Evolutionary conservation across 1,140 invertebrate genomes (phyloP).

Genomic region (Arctopsyche grandis): DNA sequence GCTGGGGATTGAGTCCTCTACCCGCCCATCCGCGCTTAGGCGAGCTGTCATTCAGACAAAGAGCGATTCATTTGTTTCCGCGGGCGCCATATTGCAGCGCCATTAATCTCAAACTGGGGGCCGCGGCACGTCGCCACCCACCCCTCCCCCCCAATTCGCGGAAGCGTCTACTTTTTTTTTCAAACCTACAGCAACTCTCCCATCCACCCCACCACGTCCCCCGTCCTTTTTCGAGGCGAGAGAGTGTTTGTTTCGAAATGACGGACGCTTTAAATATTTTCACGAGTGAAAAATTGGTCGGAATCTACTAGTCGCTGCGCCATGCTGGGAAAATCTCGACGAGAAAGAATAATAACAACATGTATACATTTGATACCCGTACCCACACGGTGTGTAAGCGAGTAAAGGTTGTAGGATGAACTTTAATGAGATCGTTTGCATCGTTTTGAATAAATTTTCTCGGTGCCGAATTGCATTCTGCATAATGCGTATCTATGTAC

Average conservation of each 20-base stretch:
- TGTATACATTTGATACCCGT: too few relatives aligned
- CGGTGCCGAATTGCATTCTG: slow-evolving; percentile 14
- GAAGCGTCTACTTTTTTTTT: slow-evolving; percentile 24
- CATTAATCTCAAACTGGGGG: slow-evolving; percentile 50
- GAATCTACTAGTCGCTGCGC: not conserved
- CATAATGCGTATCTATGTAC: not conserved
- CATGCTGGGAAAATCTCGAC: not conserved
- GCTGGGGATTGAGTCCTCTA: slow-evolving; percentile 15
- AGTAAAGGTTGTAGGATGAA: not conserved
- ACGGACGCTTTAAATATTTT: slow-evolving; percentile 39
- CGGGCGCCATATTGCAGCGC: slow-evolving; percentile 51
- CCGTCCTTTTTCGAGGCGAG: not conserved
- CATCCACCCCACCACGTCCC: not conserved
- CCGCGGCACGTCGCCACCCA: slow-evolving; percentile 30
- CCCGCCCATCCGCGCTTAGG: not conserved
- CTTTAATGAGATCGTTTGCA: slow-evolving; percentile 25
- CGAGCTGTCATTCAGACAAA: slow-evolving; percentile 53
- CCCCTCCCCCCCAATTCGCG: not conserved
- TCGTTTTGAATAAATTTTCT: slow-evolving; percentile 22
- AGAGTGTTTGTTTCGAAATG: slow-evolving; percentile 34
- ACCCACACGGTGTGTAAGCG: not conserved
- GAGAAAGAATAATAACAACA: too few relatives aligned
- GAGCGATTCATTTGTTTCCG: slow-evolving; percentile 50
- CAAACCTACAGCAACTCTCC: not conserved
- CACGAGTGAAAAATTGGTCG: not conserved